A percentile compares a stretch with the other conserved stretches of the same genome.
Evolutionary conservation across 2,888 invertebrate genomes (phyloP).

Genomic region (Pristionchus japonicus): DNA sequence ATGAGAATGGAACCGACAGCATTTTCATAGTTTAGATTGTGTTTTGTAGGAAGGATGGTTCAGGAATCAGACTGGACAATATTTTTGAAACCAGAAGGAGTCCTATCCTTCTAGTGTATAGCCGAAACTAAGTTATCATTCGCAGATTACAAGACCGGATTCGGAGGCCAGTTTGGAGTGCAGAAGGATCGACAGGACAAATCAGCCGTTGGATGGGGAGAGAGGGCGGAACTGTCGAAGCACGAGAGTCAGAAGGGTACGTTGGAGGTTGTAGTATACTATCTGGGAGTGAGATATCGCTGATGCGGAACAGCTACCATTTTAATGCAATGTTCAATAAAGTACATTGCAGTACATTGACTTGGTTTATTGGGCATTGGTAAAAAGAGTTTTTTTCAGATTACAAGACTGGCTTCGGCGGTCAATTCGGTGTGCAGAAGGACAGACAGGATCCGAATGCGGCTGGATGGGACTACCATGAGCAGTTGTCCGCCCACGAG

Average conservation of each 20-base stretch:
- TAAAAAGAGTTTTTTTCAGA: too few species aligned
- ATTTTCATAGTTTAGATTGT: not conserved
- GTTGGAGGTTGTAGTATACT: not conserved
- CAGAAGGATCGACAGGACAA: conserved; percentile 81
- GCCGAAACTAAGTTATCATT: not conserved
- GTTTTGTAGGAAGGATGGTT: not conserved
- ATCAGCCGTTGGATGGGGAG: conserved; percentile 87
- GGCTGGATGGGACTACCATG: conserved; percentile 43
- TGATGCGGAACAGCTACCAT: too few species aligned
- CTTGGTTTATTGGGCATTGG: too few species aligned
- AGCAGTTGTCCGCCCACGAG: conserved; percentile 30
- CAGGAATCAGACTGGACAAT: not conserved
- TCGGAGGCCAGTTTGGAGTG: conserved; percentile 77
- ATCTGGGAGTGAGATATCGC: too few species aligned
- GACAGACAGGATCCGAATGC: conserved; percentile 45
- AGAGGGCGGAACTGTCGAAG: conserved; percentile 84
- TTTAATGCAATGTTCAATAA: too few species aligned
- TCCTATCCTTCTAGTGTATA: not conserved
- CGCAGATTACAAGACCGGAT: conserved; percentile 74
- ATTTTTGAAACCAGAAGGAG: not conserved
- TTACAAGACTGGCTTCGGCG: conserved; percentile 64
- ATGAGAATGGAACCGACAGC: not conserved
- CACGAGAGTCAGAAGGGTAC: conserved; percentile 83
- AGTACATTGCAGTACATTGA: too few species aligned
- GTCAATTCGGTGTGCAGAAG: conserved; percentile 56